Percentiles rank a stretch among this genome's conserved stretches.
phyloP scores from a whole-genome alignment of 1,140 invertebrate species.

The Drosophila kanapiae region DNA sequence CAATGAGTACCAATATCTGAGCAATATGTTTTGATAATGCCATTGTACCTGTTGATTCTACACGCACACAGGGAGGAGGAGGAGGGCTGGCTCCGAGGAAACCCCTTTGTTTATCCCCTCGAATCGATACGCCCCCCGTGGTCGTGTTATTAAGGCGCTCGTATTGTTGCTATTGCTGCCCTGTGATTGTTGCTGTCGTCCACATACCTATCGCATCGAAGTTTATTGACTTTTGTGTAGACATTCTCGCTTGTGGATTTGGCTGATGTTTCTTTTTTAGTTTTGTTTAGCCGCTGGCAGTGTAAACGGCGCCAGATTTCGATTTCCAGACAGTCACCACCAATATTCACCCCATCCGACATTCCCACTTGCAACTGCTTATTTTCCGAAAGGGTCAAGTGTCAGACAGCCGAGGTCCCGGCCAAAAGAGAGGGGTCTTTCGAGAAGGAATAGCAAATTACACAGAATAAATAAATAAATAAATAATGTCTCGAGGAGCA shows the following conservation, averaged over 20 bases:
- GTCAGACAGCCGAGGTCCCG: slow-evolving; percentile 48
- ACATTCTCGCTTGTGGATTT: slow-evolving; percentile 57
- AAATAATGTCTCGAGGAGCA: slow-evolving; percentile 42
- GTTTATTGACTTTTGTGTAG: slow-evolving; percentile 79
- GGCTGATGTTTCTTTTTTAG: slow-evolving; percentile 76
- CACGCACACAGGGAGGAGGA: not conserved
- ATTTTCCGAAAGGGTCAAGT: slow-evolving; percentile 80
- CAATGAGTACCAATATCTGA: not conserved
- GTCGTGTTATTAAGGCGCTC: slow-evolving; percentile 4
- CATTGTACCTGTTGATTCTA: slow-evolving; percentile 34
- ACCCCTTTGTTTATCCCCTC: slow-evolving; percentile 40
- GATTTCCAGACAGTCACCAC: slow-evolving; percentile 74
- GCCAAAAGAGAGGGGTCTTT: slow-evolving; percentile 1
- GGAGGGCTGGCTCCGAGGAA: slow-evolving; percentile 14
- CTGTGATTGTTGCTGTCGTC: slow-evolving; percentile 40
- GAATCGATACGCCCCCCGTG: slow-evolving; percentile 27
- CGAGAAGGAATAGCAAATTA: slow-evolving; percentile 60
- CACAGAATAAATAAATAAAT: slow-evolving; percentile 50
- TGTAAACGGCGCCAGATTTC: slow-evolving; percentile 80
- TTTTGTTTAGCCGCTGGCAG: slow-evolving; percentile 75
- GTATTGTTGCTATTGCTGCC: slow-evolving; percentile 31
- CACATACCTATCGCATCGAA: slow-evolving; percentile 59
- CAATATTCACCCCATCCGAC: slow-evolving; percentile 48
- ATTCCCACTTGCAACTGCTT: slow-evolving; percentile 59
- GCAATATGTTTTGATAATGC: slow-evolving; percentile 12